Percentiles rank a stretch among this genome's conserved stretches.
Conservation (phyloP, 2,888 invertebrate genomes). For the Megalurothrips usitatus region DNA sequence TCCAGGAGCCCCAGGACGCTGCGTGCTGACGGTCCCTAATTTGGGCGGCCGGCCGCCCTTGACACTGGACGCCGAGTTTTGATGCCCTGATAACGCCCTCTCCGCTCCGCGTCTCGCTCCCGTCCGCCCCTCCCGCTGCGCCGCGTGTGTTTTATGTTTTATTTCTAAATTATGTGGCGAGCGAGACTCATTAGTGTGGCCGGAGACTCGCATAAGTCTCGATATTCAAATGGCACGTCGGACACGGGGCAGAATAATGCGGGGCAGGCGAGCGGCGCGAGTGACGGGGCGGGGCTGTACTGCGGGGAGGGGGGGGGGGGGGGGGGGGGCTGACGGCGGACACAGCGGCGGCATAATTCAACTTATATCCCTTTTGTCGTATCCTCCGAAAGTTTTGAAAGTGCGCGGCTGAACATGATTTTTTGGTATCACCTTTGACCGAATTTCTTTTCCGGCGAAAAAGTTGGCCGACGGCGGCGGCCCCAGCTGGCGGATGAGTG, state of each 20-base stretch:
- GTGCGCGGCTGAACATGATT: no score
- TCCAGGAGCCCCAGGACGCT: no score
- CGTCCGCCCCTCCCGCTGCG: not conserved
- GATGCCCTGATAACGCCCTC: not conserved
- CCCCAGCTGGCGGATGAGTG: no score
- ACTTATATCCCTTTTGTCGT: no score
- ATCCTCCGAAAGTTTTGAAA: no score
- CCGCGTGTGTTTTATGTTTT: not conserved
- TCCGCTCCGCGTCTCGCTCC: not conserved
- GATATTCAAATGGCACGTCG: slow-evolving; percentile 18
- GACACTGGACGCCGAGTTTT: no score
- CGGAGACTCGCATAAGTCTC: slow-evolving; percentile 7
- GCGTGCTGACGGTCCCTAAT: no score
- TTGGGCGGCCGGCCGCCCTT: no score
- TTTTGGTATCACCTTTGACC: no score
- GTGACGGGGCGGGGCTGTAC: not conserved
- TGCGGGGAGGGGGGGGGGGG: not conserved
- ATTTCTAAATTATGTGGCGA: slow-evolving; percentile 13
- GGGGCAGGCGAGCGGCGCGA: not conserved
- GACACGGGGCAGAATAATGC: not conserved
- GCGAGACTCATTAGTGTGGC: not conserved
- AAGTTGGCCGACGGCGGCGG: no score
- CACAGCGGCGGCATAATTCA: no score
- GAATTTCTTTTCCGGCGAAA: no score
- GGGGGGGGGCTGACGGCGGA: not conserved